phyloP scores from a whole-genome alignment of 2,888 invertebrate genomes.

The Chrysolina americana region DNA sequence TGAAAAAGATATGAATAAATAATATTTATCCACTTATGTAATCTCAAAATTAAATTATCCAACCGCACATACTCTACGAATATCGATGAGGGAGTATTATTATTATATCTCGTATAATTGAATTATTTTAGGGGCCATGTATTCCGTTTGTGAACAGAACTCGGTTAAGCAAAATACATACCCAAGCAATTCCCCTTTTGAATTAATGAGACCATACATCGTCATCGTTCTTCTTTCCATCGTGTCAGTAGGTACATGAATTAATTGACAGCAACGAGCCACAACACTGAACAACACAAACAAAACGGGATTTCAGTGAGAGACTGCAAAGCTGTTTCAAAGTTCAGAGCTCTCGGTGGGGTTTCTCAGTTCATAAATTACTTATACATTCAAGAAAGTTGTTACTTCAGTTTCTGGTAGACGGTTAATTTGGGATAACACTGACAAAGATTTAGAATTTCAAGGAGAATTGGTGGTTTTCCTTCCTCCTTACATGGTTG shows the following conservation, averaged over 20 bases:
- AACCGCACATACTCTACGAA: too few species aligned
- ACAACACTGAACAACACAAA: neutral
- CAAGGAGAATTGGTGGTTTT: neutral
- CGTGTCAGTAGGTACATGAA: neutral
- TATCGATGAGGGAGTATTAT: too few species aligned
- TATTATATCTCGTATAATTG: neutral
- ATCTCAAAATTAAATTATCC: too few species aligned
- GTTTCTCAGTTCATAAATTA: constrained; percentile 18
- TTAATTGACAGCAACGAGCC: neutral
- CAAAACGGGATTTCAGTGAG: neutral
- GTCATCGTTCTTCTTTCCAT: neutral
- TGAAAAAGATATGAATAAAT: too few species aligned
- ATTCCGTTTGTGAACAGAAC: neutral
- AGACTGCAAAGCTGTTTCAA: neutral
- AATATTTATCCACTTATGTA: too few species aligned
- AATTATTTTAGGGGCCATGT: neutral
- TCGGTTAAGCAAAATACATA: neutral
- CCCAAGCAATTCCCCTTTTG: neutral
- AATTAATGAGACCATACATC: neutral
- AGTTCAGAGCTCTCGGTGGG: neutral
- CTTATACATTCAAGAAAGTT: constrained; percentile 22
- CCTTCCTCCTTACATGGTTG: neutral
- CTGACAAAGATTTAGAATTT: neutral
- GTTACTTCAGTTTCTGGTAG: constrained; percentile 10
- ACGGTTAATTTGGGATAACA: constrained; percentile 10